A percentile compares a stretch with the other conserved stretches of the same genome.
phyloP scores from a whole-genome alignment of 1,140 invertebrate species.

The Sweltsa coloradensis region DNA sequence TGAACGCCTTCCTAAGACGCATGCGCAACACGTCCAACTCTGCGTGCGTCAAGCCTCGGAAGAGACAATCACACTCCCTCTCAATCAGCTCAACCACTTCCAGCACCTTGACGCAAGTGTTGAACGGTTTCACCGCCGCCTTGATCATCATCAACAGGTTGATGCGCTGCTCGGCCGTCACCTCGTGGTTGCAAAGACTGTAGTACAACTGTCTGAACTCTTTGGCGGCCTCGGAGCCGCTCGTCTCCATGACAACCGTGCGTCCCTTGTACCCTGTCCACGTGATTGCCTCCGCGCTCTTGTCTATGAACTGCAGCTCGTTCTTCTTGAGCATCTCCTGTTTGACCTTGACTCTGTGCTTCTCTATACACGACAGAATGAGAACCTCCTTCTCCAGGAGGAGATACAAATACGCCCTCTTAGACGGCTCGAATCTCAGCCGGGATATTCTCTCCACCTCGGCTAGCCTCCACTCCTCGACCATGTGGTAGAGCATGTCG shows the following conservation, averaged over 20 bases:
- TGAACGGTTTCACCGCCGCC: constrained; percentile 38
- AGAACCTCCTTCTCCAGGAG: constrained; percentile 49
- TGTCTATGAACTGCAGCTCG: constrained; percentile 26
- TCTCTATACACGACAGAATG: constrained; percentile 44
- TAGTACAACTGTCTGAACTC: constrained; percentile 44
- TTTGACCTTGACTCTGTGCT: constrained; percentile 38
- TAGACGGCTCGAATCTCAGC: constrained; percentile 39
- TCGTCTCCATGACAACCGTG: constrained; percentile 45
- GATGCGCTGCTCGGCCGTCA: constrained; percentile 37
- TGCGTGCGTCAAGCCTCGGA: constrained; percentile 31
- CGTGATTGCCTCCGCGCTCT: constrained; percentile 41
- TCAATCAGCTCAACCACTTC: constrained; percentile 43
- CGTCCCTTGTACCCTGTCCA: constrained; percentile 46
- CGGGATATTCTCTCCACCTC: constrained; percentile 41
- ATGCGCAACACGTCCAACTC: constrained; percentile 41
- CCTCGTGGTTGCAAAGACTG: constrained; percentile 33
- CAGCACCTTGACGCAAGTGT: constrained; percentile 27
- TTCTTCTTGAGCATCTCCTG: constrained; percentile 37
- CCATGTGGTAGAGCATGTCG: constrained; percentile 44
- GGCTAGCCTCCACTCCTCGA: constrained; percentile 47
- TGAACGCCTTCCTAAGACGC: constrained; percentile 29
- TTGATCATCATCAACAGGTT: constrained; percentile 42
- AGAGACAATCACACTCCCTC: constrained; percentile 42
- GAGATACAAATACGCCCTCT: constrained; percentile 43
- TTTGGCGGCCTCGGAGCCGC: constrained; percentile 48